Conservation (phyloP, 2,113 vertebrate genomes). For the Okapia johnstoni region DNA sequence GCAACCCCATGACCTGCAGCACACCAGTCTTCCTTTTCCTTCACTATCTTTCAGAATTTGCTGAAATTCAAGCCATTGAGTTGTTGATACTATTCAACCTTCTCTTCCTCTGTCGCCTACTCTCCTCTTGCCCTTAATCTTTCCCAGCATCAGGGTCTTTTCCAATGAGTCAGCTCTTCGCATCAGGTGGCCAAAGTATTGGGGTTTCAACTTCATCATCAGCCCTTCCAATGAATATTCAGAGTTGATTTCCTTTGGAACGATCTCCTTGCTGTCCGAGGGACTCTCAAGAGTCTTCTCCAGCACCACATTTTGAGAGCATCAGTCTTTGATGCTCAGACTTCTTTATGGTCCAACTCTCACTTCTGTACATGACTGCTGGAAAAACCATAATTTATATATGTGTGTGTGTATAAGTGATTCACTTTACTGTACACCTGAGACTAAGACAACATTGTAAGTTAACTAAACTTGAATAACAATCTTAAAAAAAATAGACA, state of each 20-base stretch:
- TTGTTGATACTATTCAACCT: neutral
- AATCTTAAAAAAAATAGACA: neutral
- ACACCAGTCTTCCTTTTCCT: neutral
- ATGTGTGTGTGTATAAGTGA: neutral
- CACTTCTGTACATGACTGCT: neutral
- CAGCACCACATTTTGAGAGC: neutral
- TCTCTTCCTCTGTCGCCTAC: neutral
- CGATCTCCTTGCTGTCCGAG: neutral
- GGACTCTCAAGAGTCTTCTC: neutral
- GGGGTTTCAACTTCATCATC: neutral
- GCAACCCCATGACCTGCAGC: neutral
- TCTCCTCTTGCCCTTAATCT: neutral
- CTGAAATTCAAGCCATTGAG: neutral
- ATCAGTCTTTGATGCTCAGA: neutral
- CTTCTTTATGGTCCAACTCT: neutral
- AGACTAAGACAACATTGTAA: neutral
- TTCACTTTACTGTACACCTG: neutral
- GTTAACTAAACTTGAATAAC: neutral
- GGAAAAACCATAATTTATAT: neutral
- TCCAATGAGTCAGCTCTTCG: neutral
- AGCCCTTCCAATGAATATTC: neutral
- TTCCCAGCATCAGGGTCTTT: neutral
- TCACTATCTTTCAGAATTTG: neutral
- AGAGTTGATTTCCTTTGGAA: neutral
- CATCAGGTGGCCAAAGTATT: neutral